Conservation (phyloP, 92 coral and sea anemone species). For the Montipora capitata region DNA sequence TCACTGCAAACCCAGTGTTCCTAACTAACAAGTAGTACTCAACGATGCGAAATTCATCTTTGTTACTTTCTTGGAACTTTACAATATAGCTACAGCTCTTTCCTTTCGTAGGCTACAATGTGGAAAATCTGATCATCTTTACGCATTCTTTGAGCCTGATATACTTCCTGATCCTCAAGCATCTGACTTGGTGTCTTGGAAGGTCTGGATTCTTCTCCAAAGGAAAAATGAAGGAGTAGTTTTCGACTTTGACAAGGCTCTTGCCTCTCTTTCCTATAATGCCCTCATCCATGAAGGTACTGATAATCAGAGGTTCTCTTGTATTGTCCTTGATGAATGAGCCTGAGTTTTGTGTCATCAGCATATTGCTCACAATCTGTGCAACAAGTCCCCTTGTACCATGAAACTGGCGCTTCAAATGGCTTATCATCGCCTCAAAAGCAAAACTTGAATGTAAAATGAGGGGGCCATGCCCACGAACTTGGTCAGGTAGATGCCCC, state of each 20-base stretch:
- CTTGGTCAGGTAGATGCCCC: constrained; percentile 52
- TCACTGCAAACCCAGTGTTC: constrained; percentile 25
- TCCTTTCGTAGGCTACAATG: constrained; percentile 10
- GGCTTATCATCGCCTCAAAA: too few relatives aligned
- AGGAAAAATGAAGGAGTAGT: background rate
- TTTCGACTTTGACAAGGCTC: background rate
- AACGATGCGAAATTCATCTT: constrained; percentile 8
- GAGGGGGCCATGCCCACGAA: constrained; percentile 34
- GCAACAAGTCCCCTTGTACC: constrained; percentile 24
- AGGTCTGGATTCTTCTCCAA: background rate
- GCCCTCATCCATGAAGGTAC: background rate
- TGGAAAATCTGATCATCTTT: constrained; percentile 13
- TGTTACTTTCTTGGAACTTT: constrained; percentile 12
- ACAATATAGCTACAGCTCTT: constrained; percentile 27
- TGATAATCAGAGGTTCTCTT: background rate
- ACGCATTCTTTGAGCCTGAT: constrained; percentile 9
- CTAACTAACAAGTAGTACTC: constrained; percentile 1
- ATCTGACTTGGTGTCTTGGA: background rate
- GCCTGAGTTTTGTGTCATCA: background rate
- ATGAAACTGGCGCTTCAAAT: constrained; percentile 46
- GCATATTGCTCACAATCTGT: constrained; percentile 12
- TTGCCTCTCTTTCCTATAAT: background rate
- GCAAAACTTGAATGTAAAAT: constrained; percentile 36
- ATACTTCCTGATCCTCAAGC: background rate
- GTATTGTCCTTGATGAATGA: background rate